Evolutionary conservation across 2,113 vertebrate genomes (phyloP).

Genomic region (Odontophorus gujanensis): DNA sequence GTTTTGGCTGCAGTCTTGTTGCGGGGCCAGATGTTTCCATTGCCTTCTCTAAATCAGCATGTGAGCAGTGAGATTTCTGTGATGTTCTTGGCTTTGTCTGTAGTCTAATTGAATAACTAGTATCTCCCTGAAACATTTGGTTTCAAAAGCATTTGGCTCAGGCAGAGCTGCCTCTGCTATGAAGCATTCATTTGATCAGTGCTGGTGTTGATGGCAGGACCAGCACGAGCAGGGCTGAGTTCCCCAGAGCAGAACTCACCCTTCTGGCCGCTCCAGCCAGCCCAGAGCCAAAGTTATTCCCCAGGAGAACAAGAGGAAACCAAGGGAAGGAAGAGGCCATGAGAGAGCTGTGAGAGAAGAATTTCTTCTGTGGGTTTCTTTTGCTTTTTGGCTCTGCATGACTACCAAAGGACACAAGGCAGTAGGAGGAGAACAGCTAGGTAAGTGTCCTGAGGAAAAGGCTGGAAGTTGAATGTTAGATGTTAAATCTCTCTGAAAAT

Average conservation of each 20-base stretch:
- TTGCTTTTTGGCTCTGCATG: background rate
- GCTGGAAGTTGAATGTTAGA: background rate
- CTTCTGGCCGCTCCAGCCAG: background rate
- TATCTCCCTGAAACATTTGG: background rate
- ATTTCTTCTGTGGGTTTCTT: background rate
- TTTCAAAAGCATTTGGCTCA: slow-evolving; percentile 2
- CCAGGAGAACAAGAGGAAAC: background rate
- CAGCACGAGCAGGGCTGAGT: background rate
- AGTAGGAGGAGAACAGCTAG: background rate
- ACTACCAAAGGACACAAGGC: background rate
- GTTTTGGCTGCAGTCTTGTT: background rate
- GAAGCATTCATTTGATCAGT: background rate
- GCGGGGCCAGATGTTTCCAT: background rate
- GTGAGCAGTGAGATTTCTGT: background rate
- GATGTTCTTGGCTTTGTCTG: background rate
- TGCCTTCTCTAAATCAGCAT: background rate
- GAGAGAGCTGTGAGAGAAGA: background rate
- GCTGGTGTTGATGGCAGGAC: background rate
- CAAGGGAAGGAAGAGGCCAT: background rate
- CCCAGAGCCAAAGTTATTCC: background rate
- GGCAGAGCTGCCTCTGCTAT: background rate
- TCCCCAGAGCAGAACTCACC: background rate
- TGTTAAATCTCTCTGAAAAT: background rate
- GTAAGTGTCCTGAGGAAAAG: background rate
- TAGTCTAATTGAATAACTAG: background rate